These are phyloP conservation scores for Paramormyrops kingsleyae DNA, from an alignment of 2,113 vertebrate species.

Conservation along the genomic window DNA sequence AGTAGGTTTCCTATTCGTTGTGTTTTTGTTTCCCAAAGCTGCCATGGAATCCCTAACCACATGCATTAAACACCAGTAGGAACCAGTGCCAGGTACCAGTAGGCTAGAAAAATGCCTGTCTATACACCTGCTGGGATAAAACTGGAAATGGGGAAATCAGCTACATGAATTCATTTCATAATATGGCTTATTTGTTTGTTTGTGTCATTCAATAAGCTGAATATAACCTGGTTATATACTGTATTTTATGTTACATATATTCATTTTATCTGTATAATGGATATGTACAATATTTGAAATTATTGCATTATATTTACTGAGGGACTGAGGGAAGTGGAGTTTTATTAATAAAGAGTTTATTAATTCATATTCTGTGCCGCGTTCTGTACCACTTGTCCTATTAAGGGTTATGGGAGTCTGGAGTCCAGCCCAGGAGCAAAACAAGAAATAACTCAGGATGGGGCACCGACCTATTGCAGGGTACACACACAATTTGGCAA, in stretches of 20 bases:
- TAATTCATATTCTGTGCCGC: neutral
- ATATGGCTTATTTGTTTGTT: neutral
- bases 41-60: neutral
- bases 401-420: neutral
- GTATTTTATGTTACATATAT: neutral
- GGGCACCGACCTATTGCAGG: neutral
- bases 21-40: neutral
- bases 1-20: neutral
- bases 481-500: neutral
- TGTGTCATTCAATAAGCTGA: neutral
- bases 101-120: neutral
- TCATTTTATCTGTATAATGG: neutral
- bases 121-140: neutral
- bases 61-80: neutral
- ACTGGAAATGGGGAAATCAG: neutral
- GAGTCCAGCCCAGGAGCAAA: neutral
- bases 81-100: neutral
- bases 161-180: neutral
- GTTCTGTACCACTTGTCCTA: neutral
- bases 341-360: neutral
- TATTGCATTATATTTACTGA: neutral
- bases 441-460: neutral
- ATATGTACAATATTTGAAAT: neutral
- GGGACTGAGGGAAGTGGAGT: neutral
- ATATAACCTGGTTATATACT: neutral